Percentiles rank a stretch among this genome's conserved stretches.
Evolutionary conservation across 2,888 invertebrate genomes (phyloP).

Genomic region (Rosalia funebris): DNA sequence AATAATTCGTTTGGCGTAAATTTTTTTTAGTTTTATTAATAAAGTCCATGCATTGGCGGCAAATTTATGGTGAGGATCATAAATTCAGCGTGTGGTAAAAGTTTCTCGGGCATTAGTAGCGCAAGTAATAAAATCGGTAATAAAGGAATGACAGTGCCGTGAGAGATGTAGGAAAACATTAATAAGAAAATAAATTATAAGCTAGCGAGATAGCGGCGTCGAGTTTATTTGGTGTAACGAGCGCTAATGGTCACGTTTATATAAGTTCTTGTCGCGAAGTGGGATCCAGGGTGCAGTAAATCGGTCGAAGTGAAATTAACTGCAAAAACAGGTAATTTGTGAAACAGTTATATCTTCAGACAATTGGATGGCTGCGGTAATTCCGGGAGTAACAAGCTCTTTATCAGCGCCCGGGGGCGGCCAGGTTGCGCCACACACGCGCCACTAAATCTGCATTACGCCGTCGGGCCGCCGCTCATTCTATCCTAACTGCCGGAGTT

Average conservation of each 20-base stretch:
- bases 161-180: slow-evolving; percentile 21
- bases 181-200: slow-evolving; percentile 29
- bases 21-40: neutral
- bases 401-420: slow-evolving; percentile 59
- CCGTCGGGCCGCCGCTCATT: slow-evolving; percentile 57
- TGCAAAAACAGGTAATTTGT: slow-evolving; percentile 58
- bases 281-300: slow-evolving; percentile 52
- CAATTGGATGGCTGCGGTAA: slow-evolving; percentile 58
- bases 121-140: slow-evolving; percentile 27
- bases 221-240: slow-evolving; percentile 36
- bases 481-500: slow-evolving; percentile 62
- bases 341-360: slow-evolving; percentile 58
- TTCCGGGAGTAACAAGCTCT: slow-evolving; percentile 57
- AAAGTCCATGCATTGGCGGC: neutral
- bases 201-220: slow-evolving; percentile 29
- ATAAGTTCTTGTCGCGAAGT: slow-evolving; percentile 47
- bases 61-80: neutral
- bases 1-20: neutral
- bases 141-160: slow-evolving; percentile 36
- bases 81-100: neutral
- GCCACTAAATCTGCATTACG: slow-evolving; percentile 60
- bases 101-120: slow-evolving; percentile 7
- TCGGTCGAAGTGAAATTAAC: slow-evolving; percentile 55
- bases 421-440: slow-evolving; percentile 60
- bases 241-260: slow-evolving; percentile 49